Evolutionary conservation across 2,888 invertebrate species (phyloP).

Genomic region (Caenorhabditis wallacei): DNA sequence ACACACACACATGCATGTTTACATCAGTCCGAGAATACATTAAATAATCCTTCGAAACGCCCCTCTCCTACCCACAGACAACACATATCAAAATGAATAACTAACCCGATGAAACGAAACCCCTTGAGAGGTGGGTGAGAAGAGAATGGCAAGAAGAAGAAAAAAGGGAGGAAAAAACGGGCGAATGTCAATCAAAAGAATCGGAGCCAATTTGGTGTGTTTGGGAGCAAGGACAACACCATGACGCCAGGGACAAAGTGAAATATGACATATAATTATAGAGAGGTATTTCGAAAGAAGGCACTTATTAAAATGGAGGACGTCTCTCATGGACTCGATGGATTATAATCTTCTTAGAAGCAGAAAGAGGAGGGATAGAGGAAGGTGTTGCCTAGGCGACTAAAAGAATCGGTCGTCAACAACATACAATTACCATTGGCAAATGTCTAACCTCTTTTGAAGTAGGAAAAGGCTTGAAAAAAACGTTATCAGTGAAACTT

Average conservation of each 20-base stretch:
- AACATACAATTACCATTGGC: no score
- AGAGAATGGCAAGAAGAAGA: slow-evolving; percentile 3
- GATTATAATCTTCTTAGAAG: neutral
- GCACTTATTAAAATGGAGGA: neutral
- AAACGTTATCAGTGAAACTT: neutral
- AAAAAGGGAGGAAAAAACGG: neutral
- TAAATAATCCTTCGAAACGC: slow-evolving; percentile 41
- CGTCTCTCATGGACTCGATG: neutral
- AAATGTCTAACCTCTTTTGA: no score
- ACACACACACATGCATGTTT: slow-evolving; percentile 33
- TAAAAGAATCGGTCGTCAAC: no score
- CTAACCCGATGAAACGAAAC: slow-evolving; percentile 13
- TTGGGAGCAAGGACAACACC: slow-evolving; percentile 11
- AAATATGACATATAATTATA: slow-evolving; percentile 6
- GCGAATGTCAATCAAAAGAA: slow-evolving; percentile 46
- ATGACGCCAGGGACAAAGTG: slow-evolving; percentile 6
- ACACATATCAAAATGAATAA: slow-evolving; percentile 45
- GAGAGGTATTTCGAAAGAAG: neutral
- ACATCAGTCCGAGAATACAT: slow-evolving; percentile 44
- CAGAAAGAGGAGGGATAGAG: no score
- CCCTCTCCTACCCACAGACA: neutral
- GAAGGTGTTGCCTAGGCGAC: neutral
- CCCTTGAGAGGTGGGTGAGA: slow-evolving; percentile 22
- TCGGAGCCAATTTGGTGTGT: slow-evolving; percentile 49
- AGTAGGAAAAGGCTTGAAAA: no score